Evolutionary conservation across 2,797 vertebrate genomes (phyloP).

Genomic region (Emydoidea blandingii): DNA sequence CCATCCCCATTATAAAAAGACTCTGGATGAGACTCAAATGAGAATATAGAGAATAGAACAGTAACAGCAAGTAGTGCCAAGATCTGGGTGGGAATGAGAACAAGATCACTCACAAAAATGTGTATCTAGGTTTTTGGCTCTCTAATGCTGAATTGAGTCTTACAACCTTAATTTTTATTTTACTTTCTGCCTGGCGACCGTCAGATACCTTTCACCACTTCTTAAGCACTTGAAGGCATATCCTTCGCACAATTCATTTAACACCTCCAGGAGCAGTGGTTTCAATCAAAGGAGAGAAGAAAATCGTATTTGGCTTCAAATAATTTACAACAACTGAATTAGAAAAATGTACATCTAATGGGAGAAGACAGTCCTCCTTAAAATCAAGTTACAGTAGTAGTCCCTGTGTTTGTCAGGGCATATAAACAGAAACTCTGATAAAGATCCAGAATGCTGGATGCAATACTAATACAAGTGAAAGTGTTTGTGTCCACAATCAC

Average conservation of each 20-base stretch:
- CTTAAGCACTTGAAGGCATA: neutral
- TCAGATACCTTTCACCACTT: neutral
- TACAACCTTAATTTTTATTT: neutral
- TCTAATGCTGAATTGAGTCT: neutral
- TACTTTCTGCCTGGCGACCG: neutral
- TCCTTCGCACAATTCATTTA: neutral
- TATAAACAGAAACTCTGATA: neutral
- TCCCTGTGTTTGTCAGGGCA: neutral
- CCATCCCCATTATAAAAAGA: neutral
- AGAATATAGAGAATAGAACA: neutral
- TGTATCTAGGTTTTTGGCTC: neutral
- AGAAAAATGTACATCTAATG: neutral
- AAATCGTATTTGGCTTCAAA: neutral
- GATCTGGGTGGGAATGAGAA: neutral
- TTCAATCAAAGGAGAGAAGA: neutral
- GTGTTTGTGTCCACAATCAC: too few species aligned
- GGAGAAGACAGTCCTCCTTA: neutral
- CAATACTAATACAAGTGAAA: neutral
- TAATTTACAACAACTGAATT: neutral
- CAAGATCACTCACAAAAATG: neutral
- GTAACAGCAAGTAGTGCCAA: neutral
- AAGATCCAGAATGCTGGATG: neutral
- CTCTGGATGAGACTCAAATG: neutral
- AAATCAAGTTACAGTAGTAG: neutral
- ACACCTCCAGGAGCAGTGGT: neutral